These are phyloP conservation scores for Theonella swinhoei DNA, from an alignment of 37 sponge, comb jelly and placozoan genomes.

Conservation along the genomic window DNA sequence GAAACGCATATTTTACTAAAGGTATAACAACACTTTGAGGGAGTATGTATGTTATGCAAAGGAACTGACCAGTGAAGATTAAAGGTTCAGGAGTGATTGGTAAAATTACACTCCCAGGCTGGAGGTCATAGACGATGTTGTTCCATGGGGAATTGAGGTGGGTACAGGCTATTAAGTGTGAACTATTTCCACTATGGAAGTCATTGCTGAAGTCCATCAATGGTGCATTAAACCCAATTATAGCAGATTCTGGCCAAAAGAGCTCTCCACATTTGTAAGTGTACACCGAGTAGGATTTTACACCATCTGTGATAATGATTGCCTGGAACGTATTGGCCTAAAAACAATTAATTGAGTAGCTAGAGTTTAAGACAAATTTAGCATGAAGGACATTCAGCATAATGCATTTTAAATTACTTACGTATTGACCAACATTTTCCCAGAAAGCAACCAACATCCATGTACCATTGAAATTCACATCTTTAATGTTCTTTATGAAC, in stretches of 20 bases:
- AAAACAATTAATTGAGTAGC: background rate
- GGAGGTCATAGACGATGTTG: slow-evolving; percentile 31
- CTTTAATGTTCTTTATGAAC: background rate
- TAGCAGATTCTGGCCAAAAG: slow-evolving; percentile 18
- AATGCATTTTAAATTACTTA: background rate
- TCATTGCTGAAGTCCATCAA: background rate
- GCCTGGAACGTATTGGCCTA: slow-evolving; percentile 38
- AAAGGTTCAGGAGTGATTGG: background rate
- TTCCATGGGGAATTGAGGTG: slow-evolving; percentile 17
- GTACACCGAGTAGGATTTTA: slow-evolving; percentile 37
- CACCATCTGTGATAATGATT: slow-evolving; percentile 24
- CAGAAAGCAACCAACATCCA: slow-evolving; percentile 34
- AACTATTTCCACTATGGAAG: slow-evolving; percentile 16
- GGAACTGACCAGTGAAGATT: background rate
- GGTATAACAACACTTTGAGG: too few species aligned
- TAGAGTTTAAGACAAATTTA: too few species aligned
- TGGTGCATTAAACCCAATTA: slow-evolving; percentile 26
- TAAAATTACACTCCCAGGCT: background rate
- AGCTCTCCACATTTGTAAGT: slow-evolving; percentile 47
- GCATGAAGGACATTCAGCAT: background rate
- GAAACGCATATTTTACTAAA: too few species aligned
- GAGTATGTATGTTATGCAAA: background rate
- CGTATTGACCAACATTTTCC: slow-evolving; percentile 23
- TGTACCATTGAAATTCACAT: background rate
- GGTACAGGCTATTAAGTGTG: slow-evolving; percentile 22